These are phyloP conservation scores for Drosophila algonquin DNA, from an alignment of 2,888 invertebrate genomes.

Conservation along the genomic window DNA sequence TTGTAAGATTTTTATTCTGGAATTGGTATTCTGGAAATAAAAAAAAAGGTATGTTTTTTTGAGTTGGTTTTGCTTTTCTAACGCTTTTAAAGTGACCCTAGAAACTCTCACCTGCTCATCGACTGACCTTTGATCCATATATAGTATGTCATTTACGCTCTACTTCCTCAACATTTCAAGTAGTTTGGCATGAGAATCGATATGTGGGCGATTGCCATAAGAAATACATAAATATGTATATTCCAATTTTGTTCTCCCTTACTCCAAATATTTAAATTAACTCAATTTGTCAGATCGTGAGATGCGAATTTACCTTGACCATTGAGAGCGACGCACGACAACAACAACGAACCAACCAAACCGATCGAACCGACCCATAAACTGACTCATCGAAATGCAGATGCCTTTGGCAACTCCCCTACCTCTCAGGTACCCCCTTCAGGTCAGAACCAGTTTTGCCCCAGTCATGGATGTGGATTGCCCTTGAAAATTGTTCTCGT, in stretches of 20 bases:
- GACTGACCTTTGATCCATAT: slow-evolving; percentile 11
- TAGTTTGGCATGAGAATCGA: not conserved
- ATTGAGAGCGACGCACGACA: slow-evolving; percentile 6
- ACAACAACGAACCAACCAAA: not conserved
- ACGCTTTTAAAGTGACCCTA: not conserved
- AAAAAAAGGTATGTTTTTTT: no score
- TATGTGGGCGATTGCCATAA: slow-evolving; percentile 34
- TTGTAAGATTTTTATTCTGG: no score
- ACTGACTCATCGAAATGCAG: slow-evolving; percentile 52
- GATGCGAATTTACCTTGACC: slow-evolving; percentile 63
- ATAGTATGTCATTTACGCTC: not conserved
- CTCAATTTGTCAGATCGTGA: slow-evolving; percentile 70
- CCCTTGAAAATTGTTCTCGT: slow-evolving; percentile 27
- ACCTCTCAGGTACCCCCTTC: slow-evolving; percentile 7
- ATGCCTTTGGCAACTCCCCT: slow-evolving; percentile 62
- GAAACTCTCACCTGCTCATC: not conserved
- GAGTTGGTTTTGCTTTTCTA: not conserved
- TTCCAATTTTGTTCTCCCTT: slow-evolving; percentile 1
- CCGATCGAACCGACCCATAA: not conserved
- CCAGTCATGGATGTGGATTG: slow-evolving; percentile 11
- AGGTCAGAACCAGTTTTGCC: slow-evolving; percentile 57
- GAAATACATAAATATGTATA: not conserved
- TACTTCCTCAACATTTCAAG: slow-evolving; percentile 21
- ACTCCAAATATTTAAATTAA: slow-evolving; percentile 70
- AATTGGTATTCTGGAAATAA: no score